phyloP scores from a whole-genome alignment of 64 coral and sea anemone genomes.

The Hydrozoanthus tunicans region DNA sequence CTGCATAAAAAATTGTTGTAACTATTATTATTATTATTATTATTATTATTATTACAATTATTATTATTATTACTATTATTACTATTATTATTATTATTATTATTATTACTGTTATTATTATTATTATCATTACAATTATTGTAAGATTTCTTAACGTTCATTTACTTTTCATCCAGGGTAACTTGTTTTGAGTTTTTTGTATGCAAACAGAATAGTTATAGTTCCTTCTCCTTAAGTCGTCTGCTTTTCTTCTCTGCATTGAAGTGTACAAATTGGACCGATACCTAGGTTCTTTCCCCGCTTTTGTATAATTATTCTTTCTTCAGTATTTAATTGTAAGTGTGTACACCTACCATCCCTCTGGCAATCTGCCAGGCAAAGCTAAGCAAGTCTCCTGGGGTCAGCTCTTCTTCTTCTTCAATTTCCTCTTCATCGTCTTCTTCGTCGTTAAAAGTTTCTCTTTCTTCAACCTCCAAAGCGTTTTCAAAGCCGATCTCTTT shows the following conservation, averaged over 20 bases:
- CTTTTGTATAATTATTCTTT: background rate
- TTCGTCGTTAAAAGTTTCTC: background rate
- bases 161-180: too few relatives aligned
- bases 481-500: constrained; percentile 12
- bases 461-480: background rate
- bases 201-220: too few relatives aligned
- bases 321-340: background rate
- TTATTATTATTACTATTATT: background rate
- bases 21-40: background rate
- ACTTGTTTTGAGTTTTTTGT: too few relatives aligned
- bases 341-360: constrained; percentile 15
- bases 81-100: background rate
- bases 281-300: background rate
- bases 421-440: background rate
- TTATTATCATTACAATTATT: background rate
- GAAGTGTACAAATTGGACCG: background rate
- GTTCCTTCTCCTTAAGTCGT: too few relatives aligned
- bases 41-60: background rate
- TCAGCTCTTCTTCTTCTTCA: constrained; percentile 4
- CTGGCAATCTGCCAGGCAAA: constrained; percentile 38
- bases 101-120: background rate
- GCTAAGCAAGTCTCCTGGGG: background rate
- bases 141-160: too few relatives aligned
- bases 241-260: background rate
- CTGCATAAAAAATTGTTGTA: background rate